Evolutionary conservation across 2,113 vertebrate genomes (phyloP).

Genomic region (Sinocyclocheilus maitianheensis): DNA sequence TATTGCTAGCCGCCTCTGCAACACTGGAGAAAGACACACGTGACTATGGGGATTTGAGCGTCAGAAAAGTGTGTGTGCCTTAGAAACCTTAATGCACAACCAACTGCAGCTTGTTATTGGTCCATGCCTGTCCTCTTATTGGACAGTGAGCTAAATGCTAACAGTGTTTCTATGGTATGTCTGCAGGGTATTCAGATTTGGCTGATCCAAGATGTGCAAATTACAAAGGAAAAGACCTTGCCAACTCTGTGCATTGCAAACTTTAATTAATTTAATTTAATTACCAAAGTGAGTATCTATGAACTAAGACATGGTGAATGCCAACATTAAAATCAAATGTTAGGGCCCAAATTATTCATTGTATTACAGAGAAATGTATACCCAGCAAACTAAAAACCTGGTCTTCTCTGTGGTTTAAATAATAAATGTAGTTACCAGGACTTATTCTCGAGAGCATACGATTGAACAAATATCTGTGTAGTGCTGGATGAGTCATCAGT

Average conservation of each 20-base stretch:
- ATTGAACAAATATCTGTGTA: not conserved
- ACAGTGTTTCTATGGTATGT: constrained; percentile 25
- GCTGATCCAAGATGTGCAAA: not conserved
- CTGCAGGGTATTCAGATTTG: constrained; percentile 15
- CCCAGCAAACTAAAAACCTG: not conserved
- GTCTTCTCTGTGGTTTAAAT: not conserved
- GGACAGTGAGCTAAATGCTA: constrained; percentile 23
- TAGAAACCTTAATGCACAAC: constrained; percentile 29
- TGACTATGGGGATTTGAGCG: constrained; percentile 50
- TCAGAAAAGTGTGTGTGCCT: constrained; percentile 26
- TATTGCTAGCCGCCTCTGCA: constrained; percentile 29
- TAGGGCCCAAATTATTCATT: not conserved
- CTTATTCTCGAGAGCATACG: not conserved
- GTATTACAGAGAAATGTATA: not conserved
- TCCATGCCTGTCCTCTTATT: constrained; percentile 29
- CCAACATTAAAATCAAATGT: not conserved
- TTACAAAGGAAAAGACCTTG: not conserved
- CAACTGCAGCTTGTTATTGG: constrained; percentile 18
- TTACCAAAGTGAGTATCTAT: not conserved
- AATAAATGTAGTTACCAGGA: not conserved
- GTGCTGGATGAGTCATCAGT: not conserved
- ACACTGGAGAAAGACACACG: constrained; percentile 31
- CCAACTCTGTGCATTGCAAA: not conserved
- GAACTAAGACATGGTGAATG: not conserved
- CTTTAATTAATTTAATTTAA: not conserved